Percentiles rank a stretch among this genome's conserved stretches.
These are phyloP conservation scores for Himalopsyche kuldschensis DNA, from an alignment of 2,888 invertebrate species.

Conservation along the genomic window DNA sequence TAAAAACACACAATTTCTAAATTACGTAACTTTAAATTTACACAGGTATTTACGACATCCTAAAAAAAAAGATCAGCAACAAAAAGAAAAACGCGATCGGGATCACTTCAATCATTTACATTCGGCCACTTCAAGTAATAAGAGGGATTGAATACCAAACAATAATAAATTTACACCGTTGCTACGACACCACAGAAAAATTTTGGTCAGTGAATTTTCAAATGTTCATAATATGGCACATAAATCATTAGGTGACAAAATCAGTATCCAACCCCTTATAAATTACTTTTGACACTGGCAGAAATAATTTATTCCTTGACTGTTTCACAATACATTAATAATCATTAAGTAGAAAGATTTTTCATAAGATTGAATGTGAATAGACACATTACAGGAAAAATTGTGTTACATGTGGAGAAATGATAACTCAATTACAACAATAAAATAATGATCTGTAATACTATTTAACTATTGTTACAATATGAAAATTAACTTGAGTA, in stretches of 20 bases:
- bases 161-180: not conserved
- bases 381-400: too few species aligned
- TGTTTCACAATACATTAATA: not conserved
- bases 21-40: not conserved
- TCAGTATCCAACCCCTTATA: not conserved
- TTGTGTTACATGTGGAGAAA: too few species aligned
- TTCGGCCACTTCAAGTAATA: not conserved
- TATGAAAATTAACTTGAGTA: too few species aligned
- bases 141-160: not conserved
- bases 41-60: not conserved
- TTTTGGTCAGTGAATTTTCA: not conserved
- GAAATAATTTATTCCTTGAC: not conserved
- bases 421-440: too few species aligned
- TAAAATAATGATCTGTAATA: too few species aligned
- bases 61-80: not conserved
- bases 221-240: not conserved
- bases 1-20: not conserved
- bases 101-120: not conserved
- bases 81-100: not conserved
- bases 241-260: not conserved
- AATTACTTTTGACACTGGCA: not conserved
- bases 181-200: not conserved
- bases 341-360: not conserved
- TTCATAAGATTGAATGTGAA: too few species aligned
- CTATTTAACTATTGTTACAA: too few species aligned